Conservation (phyloP, 2,888 invertebrate species). For the Enchytraeus crypticus region DNA sequence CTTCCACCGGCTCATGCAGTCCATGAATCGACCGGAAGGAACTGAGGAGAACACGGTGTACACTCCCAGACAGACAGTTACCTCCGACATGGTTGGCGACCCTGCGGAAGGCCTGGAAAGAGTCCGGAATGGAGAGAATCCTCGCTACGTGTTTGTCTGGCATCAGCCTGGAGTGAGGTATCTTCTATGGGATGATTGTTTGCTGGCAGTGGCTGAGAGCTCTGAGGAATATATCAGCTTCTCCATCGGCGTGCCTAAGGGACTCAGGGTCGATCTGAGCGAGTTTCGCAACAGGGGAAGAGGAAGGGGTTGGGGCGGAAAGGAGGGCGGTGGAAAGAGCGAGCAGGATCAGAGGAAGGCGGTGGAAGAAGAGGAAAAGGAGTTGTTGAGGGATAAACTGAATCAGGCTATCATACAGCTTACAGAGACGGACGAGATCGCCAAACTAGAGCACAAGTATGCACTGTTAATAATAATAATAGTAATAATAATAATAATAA, state of each 20-base stretch:
- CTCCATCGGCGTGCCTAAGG: neutral
- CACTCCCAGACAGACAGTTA: neutral
- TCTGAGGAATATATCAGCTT: neutral
- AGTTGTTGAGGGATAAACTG: neutral
- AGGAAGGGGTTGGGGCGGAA: neutral
- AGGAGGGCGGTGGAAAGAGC: neutral
- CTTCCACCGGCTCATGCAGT: neutral
- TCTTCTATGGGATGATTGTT: neutral
- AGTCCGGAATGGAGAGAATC: slow-evolving; percentile 17
- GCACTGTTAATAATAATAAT: no score
- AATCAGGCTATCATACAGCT: neutral
- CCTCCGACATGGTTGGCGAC: neutral
- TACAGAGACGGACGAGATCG: neutral
- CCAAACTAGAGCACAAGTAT: neutral
- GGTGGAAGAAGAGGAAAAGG: neutral
- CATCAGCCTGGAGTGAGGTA: neutral
- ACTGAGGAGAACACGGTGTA: neutral
- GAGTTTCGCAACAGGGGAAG: no score
- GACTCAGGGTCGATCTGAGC: no score
- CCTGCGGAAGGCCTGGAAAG: neutral
- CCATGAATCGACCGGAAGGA: neutral
- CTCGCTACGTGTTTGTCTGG: neutral
- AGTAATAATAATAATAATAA: no score
- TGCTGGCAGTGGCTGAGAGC: slow-evolving; percentile 28
- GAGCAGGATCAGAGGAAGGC: neutral